These are phyloP conservation scores for Phragmatobia fuliginosa DNA, from an alignment of 2,888 invertebrate genomes.

Conservation along the genomic window DNA sequence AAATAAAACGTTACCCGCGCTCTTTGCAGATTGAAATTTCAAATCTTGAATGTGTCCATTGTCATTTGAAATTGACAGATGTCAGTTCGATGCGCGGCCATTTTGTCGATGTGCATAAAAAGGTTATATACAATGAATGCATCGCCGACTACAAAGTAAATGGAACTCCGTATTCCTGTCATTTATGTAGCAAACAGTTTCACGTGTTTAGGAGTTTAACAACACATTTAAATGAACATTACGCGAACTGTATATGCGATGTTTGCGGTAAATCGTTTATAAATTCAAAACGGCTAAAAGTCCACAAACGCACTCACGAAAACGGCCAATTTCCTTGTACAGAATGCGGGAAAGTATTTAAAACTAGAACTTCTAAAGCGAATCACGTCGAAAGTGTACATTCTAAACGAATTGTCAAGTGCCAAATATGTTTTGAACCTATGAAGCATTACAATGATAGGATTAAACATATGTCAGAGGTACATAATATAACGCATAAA, in stretches of 20 bases:
- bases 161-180: conserved; percentile 70
- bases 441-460: conserved; percentile 81
- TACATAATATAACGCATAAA: conserved; percentile 73
- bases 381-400: conserved; percentile 78
- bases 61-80: conserved; percentile 66
- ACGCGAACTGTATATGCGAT: conserved; percentile 81
- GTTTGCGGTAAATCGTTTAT: conserved; percentile 83
- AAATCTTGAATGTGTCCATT: conserved; percentile 70
- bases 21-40: conserved; percentile 79
- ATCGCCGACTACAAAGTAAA: conserved; percentile 78
- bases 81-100: conserved; percentile 68
- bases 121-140: conserved; percentile 73
- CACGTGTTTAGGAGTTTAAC: conserved; percentile 77
- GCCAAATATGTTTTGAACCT: conserved; percentile 74
- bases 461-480: conserved; percentile 79
- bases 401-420: conserved; percentile 71
- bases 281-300: conserved; percentile 79
- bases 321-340: conserved; percentile 72
- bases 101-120: conserved; percentile 65
- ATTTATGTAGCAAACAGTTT: conserved; percentile 69
- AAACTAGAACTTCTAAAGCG: conserved; percentile 70
- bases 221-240: conserved; percentile 82
- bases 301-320: conserved; percentile 82
- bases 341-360: conserved; percentile 72
- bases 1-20: conserved; percentile 74